Conservation (phyloP, 2,888 invertebrate species). For the Palloptera scutellata region DNA sequence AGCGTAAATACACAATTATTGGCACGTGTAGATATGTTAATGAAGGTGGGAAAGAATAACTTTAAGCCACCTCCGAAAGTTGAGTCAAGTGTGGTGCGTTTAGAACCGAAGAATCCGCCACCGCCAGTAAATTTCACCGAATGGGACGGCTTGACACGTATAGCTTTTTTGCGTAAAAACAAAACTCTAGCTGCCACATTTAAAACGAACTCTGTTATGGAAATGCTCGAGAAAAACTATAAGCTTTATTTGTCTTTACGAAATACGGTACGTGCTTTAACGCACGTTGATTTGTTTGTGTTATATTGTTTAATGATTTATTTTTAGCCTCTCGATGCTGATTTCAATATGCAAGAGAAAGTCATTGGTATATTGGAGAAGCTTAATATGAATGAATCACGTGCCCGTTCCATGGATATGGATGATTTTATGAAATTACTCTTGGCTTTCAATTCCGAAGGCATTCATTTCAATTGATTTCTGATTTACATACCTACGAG, state of each 20-base stretch:
- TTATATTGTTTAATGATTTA: constrained; percentile 26
- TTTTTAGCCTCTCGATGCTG: constrained; percentile 74
- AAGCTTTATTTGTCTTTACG: constrained; percentile 85
- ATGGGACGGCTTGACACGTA: constrained; percentile 97
- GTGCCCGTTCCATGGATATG: constrained; percentile 93
- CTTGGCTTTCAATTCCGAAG: constrained; percentile 88
- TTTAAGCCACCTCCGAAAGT: constrained; percentile 99
- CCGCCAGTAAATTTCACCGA: constrained; percentile 95
- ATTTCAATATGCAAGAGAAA: constrained; percentile 84
- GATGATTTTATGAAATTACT: constrained; percentile 93
- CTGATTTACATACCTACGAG: too few species aligned
- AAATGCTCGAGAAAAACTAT: constrained; percentile 91
- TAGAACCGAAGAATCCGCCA: constrained; percentile 97
- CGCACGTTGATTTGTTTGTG: neutral
- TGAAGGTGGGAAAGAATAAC: constrained; percentile 98
- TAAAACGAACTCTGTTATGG: constrained; percentile 83
- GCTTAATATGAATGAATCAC: constrained; percentile 75
- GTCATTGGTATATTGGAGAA: constrained; percentile 77
- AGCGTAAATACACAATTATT: constrained; percentile 96
- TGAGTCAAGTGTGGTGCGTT: constrained; percentile 96
- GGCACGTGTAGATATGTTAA: constrained; percentile 92
- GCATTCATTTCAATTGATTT: constrained; percentile 80
- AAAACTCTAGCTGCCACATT: constrained; percentile 93
- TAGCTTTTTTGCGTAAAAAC: constrained; percentile 95
- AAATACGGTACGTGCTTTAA: constrained; percentile 71